Evolutionary conservation across 2,113 vertebrate species (phyloP), one percentile per base, ranked within the genome.

Genomic region (Amblyopsis rosae): DNA sequence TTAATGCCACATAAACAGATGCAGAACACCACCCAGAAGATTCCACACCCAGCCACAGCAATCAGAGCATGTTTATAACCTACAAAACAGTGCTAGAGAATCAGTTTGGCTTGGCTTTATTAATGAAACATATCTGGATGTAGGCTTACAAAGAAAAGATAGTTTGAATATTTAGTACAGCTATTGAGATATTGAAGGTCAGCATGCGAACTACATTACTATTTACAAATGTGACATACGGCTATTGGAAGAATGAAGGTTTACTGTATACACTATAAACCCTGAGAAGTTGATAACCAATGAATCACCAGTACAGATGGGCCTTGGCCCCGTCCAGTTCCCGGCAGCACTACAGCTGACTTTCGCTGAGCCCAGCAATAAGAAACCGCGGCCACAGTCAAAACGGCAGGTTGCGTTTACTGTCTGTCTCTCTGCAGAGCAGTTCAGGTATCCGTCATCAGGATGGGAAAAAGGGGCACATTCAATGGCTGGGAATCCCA

Each of bases 251-350:
- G 26, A 26, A 26, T 26, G 26, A 19, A 19, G 19, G 26, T 26
- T 26, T 26, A 3, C 26, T 26, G 35, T 41, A 6, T 41, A 41
- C 35, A 41, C 35, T 41, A 41, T 41, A 41, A 41, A 41, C 35
- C 4, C 35, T 5, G 35, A 41, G 7, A 6, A 41, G 35, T 41
- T 41, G 7, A 8, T 26, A 2, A 26, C 26, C 26, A 26, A 26
- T 26, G 26, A 17, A 46, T 85, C 78, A 92, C 90, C 79, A 80
- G 75, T 13, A 70, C 91, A 92, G 32, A 26, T 1, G 9, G 89
- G 77, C 49, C 73, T 82, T 3, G 81, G 79, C 10, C 81, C 79
- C 0, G 47, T 87, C 91, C 89, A 91, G 41, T 6, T 35, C 2
- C 84, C 86, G 1, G 49, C 67, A 48, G 6, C 12, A 8, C 46